A percentile compares a stretch with the other conserved stretches of the same genome.
Evolutionary conservation across 1,140 invertebrate species (phyloP).

Genomic region (Drosophila chauvacae): DNA sequence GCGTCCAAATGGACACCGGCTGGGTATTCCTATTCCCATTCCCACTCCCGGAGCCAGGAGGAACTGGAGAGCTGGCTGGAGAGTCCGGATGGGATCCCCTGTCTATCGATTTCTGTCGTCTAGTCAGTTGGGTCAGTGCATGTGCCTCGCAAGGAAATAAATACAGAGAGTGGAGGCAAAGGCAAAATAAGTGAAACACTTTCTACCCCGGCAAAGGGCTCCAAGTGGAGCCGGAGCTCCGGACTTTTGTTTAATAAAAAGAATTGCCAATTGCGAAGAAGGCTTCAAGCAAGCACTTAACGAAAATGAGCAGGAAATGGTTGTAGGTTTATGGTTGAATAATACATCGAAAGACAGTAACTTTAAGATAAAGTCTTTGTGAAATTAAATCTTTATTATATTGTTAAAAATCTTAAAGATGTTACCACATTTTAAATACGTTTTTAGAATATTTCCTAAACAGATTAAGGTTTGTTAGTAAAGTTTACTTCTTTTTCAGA

Average conservation of each 20-base stretch:
- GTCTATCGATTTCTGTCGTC: slow-evolving; percentile 78
- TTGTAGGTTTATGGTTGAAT: neutral
- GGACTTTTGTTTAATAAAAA: slow-evolving; percentile 59
- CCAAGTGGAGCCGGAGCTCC: slow-evolving; percentile 34
- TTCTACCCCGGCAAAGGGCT: slow-evolving; percentile 65
- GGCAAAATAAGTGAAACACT: slow-evolving; percentile 69
- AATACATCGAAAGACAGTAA: fast-evolving
- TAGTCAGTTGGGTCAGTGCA: slow-evolving; percentile 64
- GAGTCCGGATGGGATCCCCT: slow-evolving; percentile 33
- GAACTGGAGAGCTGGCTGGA: slow-evolving; percentile 9
- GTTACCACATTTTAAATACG: neutral
- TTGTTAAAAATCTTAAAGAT: neutral
- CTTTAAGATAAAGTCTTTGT: neutral
- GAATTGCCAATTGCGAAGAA: slow-evolving; percentile 31
- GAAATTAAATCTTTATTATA: neutral
- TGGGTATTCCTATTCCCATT: slow-evolving; percentile 8
- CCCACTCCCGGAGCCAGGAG: slow-evolving; percentile 17
- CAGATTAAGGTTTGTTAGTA: neutral
- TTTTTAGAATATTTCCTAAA: neutral
- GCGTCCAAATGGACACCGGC: slow-evolving; percentile 43
- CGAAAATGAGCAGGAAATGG: neutral
- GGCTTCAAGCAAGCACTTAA: slow-evolving; percentile 1
- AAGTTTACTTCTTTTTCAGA: neutral
- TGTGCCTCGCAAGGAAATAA: slow-evolving; percentile 46
- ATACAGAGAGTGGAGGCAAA: neutral